A percentile compares a stretch with the other conserved stretches of the same genome.
Conservation (phyloP, 2,113 vertebrate genomes). For the Corynorhinus townsendii region DNA sequence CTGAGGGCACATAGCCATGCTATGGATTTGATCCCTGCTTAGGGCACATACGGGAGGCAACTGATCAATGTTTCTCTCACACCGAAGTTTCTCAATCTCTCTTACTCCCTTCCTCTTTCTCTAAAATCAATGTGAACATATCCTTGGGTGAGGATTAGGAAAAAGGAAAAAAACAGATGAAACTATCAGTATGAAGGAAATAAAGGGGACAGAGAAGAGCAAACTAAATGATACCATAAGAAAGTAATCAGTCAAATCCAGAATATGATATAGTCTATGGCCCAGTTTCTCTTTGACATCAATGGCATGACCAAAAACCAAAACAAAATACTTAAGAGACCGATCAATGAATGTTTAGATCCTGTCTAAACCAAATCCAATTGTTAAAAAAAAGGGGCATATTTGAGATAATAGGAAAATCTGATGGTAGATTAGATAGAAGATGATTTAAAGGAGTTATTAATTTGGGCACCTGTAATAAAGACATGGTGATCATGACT, state of each 20-base stretch:
- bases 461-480: neutral
- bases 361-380: constrained; percentile 5
- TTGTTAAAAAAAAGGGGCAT: neutral
- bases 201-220: neutral
- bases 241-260: neutral
- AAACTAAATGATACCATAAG: neutral
- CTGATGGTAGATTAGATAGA: neutral
- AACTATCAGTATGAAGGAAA: neutral
- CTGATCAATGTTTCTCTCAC: neutral
- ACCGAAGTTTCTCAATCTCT: neutral
- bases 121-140: neutral
- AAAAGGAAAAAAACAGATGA: neutral
- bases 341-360: neutral
- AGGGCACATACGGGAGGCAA: neutral
- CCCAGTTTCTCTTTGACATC: neutral
- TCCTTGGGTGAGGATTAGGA: neutral
- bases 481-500: neutral
- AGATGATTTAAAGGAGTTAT: neutral
- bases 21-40: neutral
- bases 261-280: neutral
- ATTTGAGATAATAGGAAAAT: neutral
- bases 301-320: neutral
- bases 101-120: neutral
- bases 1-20: neutral
- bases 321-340: neutral